phyloP scores from a whole-genome alignment of 2,888 invertebrate genomes.

The Eupithecia exiguata region DNA sequence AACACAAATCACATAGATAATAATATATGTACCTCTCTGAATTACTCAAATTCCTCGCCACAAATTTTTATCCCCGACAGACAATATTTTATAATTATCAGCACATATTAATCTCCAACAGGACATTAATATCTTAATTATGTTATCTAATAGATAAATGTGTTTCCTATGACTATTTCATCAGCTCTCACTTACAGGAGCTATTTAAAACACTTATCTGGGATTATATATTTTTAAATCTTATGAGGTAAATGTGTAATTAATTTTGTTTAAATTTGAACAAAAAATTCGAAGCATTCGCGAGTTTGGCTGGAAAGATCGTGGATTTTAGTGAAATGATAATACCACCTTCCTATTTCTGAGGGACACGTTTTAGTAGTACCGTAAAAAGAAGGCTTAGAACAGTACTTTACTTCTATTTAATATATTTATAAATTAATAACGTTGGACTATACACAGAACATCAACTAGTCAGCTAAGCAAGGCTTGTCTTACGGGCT shows the following conservation, averaged over 20 bases:
- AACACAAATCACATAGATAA: no score
- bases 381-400: not conserved
- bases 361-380: not conserved
- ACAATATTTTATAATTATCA: slow-evolving; percentile 21
- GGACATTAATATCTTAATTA: slow-evolving; percentile 60
- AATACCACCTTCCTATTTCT: slow-evolving; percentile 10
- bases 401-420: not conserved
- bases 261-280: slow-evolving; percentile 70
- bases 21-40: not conserved
- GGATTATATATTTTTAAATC: slow-evolving; percentile 63
- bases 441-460: not conserved
- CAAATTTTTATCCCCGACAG: not conserved
- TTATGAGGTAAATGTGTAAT: slow-evolving; percentile 69
- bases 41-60: not conserved
- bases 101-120: slow-evolving; percentile 20
- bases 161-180: slow-evolving; percentile 66
- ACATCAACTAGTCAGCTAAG: not conserved
- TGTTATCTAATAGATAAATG: slow-evolving; percentile 72
- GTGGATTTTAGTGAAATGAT: slow-evolving; percentile 18
- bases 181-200: slow-evolving; percentile 57
- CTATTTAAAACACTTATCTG: slow-evolving; percentile 72
- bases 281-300: slow-evolving; percentile 67
- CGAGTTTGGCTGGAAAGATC: slow-evolving; percentile 39
- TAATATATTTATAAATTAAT: not conserved
- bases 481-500: not conserved